Conservation (phyloP, 2,888 invertebrate species). For the Micropterix aruncella region DNA sequence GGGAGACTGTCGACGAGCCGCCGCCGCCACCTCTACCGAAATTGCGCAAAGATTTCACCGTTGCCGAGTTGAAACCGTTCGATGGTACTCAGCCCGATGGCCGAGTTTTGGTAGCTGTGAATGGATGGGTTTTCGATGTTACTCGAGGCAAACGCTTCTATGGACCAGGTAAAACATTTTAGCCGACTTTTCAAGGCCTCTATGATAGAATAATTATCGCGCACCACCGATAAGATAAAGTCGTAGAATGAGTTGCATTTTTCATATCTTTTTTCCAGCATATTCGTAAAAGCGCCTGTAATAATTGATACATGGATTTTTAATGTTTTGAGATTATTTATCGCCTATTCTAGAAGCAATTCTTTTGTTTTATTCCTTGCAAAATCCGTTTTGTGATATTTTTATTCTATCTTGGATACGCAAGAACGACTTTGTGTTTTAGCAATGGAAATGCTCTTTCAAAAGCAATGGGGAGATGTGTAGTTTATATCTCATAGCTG, state of each 20-base stretch:
- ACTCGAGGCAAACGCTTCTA: conserved; percentile 84
- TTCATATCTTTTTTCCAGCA: too few relatives aligned
- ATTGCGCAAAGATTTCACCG: conserved; percentile 78
- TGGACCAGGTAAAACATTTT: conserved; percentile 85
- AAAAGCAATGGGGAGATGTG: too few relatives aligned
- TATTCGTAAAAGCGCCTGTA: too few relatives aligned
- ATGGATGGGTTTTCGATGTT: conserved; percentile 91
- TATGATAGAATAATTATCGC: conserved; percentile 86
- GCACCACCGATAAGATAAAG: conserved; percentile 92
- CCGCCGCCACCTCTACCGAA: conserved; percentile 46
- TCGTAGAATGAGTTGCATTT: conserved; percentile 89
- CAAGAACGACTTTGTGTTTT: too few relatives aligned
- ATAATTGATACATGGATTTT: too few relatives aligned
- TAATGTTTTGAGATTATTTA: too few relatives aligned
- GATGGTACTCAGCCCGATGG: conserved; percentile 81
- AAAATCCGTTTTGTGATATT: too few relatives aligned
- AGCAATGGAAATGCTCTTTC: too few relatives aligned
- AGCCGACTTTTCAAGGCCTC: neutral
- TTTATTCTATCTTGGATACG: too few relatives aligned
- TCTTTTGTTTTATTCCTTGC: too few relatives aligned
- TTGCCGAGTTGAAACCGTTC: conserved; percentile 72
- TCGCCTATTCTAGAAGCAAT: too few relatives aligned
- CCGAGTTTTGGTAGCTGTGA: conserved; percentile 81
- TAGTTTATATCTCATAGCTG: too few relatives aligned
- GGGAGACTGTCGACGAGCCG: conserved; percentile 19